These are phyloP conservation scores for Gnathonemus echidnorhynchus DNA, from an alignment of 2,113 vertebrate genomes.

Conservation along the genomic window DNA sequence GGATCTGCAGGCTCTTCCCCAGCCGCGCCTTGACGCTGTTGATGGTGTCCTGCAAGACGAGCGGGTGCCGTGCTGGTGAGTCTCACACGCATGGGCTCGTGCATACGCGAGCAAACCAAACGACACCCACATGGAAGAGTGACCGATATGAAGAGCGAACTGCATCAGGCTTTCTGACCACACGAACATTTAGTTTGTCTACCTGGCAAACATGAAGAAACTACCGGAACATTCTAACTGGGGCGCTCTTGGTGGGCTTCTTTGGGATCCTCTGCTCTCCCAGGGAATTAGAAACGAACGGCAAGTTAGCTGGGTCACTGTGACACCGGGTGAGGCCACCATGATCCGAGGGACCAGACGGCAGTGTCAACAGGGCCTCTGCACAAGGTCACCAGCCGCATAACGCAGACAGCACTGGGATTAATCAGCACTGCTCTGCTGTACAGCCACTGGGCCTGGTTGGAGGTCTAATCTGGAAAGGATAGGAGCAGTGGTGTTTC, in stretches of 20 bases:
- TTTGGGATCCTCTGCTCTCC: background rate
- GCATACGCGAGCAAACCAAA: background rate
- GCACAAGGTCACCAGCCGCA: background rate
- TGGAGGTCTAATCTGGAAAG: background rate
- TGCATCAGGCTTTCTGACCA: background rate
- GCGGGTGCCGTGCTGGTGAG: background rate
- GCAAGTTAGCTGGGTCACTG: slow-evolving; percentile 10
- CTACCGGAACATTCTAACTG: background rate
- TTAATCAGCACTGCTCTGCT: background rate
- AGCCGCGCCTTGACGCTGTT: slow-evolving; percentile 86
- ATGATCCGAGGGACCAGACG: background rate
- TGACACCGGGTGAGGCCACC: slow-evolving; percentile 8
- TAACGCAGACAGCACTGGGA: background rate
- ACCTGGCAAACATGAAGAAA: background rate
- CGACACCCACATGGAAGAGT: background rate
- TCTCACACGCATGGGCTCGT: background rate
- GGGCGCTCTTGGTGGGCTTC: background rate
- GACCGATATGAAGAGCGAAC: background rate
- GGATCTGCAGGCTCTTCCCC: slow-evolving; percentile 88
- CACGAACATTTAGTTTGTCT: background rate
- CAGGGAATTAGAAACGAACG: background rate
- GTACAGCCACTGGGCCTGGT: background rate
- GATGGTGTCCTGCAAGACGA: slow-evolving; percentile 79
- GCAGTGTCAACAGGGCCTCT: background rate
- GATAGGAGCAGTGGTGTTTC: background rate